Percentiles rank a stretch among this genome's conserved stretches.
Evolutionary conservation across 53 echinoderm and acorn worm species (phyloP).

Genomic region (Temnopleurus reevesii): DNA sequence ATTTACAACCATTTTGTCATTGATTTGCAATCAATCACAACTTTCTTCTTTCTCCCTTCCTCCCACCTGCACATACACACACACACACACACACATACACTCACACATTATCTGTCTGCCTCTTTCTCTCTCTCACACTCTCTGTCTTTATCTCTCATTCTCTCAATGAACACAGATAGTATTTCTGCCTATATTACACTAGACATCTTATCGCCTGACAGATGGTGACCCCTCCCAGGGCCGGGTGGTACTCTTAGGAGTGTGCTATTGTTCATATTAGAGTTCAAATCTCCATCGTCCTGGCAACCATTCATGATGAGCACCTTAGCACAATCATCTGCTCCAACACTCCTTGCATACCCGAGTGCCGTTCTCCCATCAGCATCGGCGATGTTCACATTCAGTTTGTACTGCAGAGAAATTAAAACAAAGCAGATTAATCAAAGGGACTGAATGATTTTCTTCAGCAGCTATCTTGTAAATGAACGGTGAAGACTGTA

Average conservation of each 20-base stretch:
- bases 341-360: slow-evolving; percentile 91
- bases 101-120: neutral
- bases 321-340: slow-evolving; percentile 93
- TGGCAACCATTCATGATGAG: slow-evolving; percentile 88
- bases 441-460: too few species aligned
- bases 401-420: slow-evolving; percentile 76
- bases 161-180: neutral
- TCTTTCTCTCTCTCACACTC: neutral
- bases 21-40: too few species aligned
- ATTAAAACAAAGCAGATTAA: too few species aligned
- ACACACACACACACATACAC: neutral
- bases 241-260: slow-evolving; percentile 63
- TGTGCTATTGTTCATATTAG: slow-evolving; percentile 84
- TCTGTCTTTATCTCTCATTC: neutral
- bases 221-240: slow-evolving; percentile 51
- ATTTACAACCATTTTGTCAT: too few species aligned
- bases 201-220: slow-evolving; percentile 6
- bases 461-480: too few species aligned
- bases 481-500: too few species aligned
- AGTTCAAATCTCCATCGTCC: slow-evolving; percentile 79
- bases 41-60: neutral
- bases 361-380: slow-evolving; percentile 91
- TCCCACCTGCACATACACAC: neutral
- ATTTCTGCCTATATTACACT: slow-evolving; percentile 47
- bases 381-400: slow-evolving; percentile 83